Evolutionary conservation across 2,797 vertebrate species (phyloP).

Genomic region (Chelon auratus): DNA sequence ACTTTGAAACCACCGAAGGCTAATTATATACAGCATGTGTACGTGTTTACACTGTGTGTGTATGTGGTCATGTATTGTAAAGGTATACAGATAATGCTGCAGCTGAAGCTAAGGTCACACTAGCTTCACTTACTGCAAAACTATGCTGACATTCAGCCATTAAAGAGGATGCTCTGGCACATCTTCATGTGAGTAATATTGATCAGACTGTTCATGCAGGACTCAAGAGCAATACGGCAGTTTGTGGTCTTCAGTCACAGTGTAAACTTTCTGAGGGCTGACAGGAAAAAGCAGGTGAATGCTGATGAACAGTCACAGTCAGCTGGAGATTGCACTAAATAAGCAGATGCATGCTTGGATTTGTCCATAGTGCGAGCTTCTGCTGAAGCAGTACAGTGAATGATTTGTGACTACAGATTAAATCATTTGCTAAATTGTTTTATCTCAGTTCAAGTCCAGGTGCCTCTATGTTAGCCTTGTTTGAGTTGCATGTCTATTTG

Average conservation of each 20-base stretch:
- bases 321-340: not conserved
- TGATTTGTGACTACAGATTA: not conserved
- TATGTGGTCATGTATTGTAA: not conserved
- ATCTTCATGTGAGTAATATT: constrained; percentile 1
- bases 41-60: not conserved
- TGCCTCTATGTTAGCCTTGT: too few species aligned
- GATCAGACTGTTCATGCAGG: not conserved
- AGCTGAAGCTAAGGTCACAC: not conserved
- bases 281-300: not conserved
- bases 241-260: constrained; percentile 7
- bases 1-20: constrained; percentile 11
- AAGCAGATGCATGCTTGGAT: not conserved
- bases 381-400: not conserved
- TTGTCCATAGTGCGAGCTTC: not conserved
- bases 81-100: not conserved
- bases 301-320: not conserved
- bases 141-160: not conserved
- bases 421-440: not conserved
- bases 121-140: not conserved
- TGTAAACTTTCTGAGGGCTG: not conserved
- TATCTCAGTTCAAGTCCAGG: too few species aligned
- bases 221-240: not conserved
- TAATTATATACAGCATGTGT: constrained; percentile 4
- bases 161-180: not conserved
- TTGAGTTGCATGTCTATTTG: too few species aligned